Evolutionary conservation across 2,113 vertebrate genomes (phyloP).

Genomic region (Strix uralensis): DNA sequence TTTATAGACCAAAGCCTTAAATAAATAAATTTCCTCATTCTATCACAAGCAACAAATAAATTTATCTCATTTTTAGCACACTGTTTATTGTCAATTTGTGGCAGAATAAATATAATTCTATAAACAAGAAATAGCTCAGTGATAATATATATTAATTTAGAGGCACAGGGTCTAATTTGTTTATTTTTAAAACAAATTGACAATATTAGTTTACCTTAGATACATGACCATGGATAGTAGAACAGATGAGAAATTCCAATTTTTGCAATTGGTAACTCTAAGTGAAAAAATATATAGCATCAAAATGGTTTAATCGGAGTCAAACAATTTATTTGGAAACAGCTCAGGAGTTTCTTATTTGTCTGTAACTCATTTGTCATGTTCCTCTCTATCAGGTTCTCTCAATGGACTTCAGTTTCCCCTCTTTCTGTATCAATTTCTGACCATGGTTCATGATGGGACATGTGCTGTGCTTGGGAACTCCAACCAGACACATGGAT

Average conservation of each 20-base stretch:
- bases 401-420: not conserved
- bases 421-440: not conserved
- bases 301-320: not conserved
- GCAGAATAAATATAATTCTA: not conserved
- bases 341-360: not conserved
- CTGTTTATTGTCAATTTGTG: not conserved
- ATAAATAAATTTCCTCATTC: not conserved
- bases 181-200: not conserved
- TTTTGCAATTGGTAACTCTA: not conserved
- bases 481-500: fast-evolving
- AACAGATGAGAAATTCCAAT: not conserved
- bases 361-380: not conserved
- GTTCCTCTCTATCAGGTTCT: not conserved
- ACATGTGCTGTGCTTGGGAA: not conserved
- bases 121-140: not conserved
- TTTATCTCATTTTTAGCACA: not conserved
- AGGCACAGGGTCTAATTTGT: not conserved
- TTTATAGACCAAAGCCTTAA: not conserved
- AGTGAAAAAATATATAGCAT: not conserved
- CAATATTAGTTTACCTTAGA: not conserved
- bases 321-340: not conserved
- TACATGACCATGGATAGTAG: not conserved
- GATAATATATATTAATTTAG: not conserved
- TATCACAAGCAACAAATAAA: not conserved
- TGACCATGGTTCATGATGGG: not conserved